phyloP scores from a whole-genome alignment of 2,113 vertebrate species.

The Oxyruncus cristatus region DNA sequence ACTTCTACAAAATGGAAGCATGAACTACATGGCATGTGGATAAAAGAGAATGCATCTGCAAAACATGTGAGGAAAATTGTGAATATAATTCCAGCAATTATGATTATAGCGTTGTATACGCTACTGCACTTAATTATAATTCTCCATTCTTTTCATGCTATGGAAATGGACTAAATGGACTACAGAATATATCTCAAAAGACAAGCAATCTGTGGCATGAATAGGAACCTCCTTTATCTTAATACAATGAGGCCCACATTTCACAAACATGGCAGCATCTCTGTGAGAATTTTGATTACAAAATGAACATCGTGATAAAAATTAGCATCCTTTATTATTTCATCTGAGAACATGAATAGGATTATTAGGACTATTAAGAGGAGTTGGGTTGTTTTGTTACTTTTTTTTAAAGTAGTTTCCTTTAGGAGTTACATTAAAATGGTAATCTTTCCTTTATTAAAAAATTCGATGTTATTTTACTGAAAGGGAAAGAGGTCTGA shows the following conservation, averaged over 20 bases:
- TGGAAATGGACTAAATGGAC: slow-evolving; percentile 70
- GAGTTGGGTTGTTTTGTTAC: neutral
- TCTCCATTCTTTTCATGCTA: slow-evolving; percentile 59
- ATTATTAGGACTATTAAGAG: slow-evolving; percentile 38
- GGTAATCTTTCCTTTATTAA: neutral
- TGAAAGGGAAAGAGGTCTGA: neutral
- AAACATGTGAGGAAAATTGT: slow-evolving; percentile 62
- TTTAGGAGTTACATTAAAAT: neutral
- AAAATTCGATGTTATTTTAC: neutral
- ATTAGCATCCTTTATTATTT: slow-evolving; percentile 31
- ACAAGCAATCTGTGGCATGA: slow-evolving; percentile 66
- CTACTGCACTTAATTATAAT: slow-evolving; percentile 66
- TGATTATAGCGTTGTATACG: slow-evolving; percentile 17
- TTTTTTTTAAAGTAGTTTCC: neutral
- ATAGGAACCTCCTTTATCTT: slow-evolving; percentile 68
- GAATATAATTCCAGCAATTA: slow-evolving; percentile 59
- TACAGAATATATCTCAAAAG: slow-evolving; percentile 71
- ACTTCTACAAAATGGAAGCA: slow-evolving; percentile 11
- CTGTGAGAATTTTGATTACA: slow-evolving; percentile 50
- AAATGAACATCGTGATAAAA: slow-evolving; percentile 44
- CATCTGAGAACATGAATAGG: neutral
- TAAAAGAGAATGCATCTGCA: slow-evolving; percentile 70
- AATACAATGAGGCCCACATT: slow-evolving; percentile 49
- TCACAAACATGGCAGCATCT: slow-evolving; percentile 42
- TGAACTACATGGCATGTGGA: slow-evolving; percentile 6